phyloP scores from a whole-genome alignment of 2,888 invertebrate genomes.

The Lissocephala sabroskyi region DNA sequence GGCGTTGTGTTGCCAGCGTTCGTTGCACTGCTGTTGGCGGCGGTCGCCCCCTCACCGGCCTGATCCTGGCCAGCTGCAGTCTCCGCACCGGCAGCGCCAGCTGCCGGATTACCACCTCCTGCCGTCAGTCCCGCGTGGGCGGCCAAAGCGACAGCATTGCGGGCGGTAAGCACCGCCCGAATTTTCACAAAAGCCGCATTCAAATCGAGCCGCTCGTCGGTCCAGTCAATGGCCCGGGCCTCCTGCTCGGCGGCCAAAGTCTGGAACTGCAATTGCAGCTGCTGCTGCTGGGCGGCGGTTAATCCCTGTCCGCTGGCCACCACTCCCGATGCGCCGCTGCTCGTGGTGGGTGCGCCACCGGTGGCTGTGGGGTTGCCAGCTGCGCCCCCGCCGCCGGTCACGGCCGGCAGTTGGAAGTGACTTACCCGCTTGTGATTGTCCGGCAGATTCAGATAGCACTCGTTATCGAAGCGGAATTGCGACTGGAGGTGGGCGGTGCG shows the following conservation, averaged over 20 bases:
- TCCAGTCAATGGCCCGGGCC: conserved; percentile 65
- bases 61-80: conserved; percentile 12
- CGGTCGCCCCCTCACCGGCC: neutral
- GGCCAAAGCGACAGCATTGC: conserved; percentile 55
- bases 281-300: conserved; percentile 42
- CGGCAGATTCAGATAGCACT: conserved; percentile 97
- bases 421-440: conserved; percentile 99
- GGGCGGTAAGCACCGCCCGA: conserved; percentile 59
- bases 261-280: conserved; percentile 44
- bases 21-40: too few relatives aligned
- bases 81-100: neutral
- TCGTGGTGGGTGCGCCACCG: conserved; percentile 26
- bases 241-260: conserved; percentile 62
- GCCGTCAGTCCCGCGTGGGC: conserved; percentile 14
- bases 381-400: conserved; percentile 34
- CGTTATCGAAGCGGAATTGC: conserved; percentile 99
- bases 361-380: conserved; percentile 21
- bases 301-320: conserved; percentile 22
- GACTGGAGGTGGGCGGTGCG: conserved; percentile 79
- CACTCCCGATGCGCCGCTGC: conserved; percentile 14
- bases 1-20: conserved; percentile 26
- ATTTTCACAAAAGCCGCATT: conserved; percentile 65
- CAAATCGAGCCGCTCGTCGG: conserved; percentile 64
- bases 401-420: conserved; percentile 69
- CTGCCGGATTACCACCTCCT: conserved; percentile 4